Conservation (phyloP, 2,113 vertebrate genomes). For the Carettochelys insculpta region DNA sequence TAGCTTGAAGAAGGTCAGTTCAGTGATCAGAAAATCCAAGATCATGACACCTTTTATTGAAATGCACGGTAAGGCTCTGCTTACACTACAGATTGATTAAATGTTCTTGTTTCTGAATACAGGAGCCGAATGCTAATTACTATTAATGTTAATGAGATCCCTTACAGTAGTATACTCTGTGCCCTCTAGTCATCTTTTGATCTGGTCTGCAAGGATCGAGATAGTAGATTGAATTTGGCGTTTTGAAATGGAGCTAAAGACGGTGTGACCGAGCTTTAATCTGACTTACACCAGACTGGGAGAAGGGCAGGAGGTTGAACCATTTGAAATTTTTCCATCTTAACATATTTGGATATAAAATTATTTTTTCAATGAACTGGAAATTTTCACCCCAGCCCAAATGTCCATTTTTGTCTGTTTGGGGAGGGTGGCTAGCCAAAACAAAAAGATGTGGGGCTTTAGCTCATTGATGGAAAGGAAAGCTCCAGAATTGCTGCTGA, state of each 20-base stretch:
- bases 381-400: not conserved
- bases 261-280: not conserved
- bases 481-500: not conserved
- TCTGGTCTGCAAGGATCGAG: fast-evolving
- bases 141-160: not conserved
- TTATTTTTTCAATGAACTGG: not conserved
- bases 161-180: not conserved
- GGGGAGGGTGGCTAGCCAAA: fast-evolving
- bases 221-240: not conserved
- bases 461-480: not conserved
- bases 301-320: not conserved
- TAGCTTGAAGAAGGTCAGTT: not conserved
- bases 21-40: not conserved
- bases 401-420: not conserved
- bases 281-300: not conserved
- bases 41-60: not conserved
- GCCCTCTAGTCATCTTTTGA: not conserved
- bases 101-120: not conserved
- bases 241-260: not conserved
- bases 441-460: not conserved
- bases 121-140: not conserved
- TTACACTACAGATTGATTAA: not conserved
- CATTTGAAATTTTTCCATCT: not conserved
- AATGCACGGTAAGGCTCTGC: fast-evolving
- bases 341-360: not conserved